These are phyloP conservation scores for Crotalus helleri DNA, from an alignment of 2,113 vertebrate genomes.

Conservation along the genomic window DNA sequence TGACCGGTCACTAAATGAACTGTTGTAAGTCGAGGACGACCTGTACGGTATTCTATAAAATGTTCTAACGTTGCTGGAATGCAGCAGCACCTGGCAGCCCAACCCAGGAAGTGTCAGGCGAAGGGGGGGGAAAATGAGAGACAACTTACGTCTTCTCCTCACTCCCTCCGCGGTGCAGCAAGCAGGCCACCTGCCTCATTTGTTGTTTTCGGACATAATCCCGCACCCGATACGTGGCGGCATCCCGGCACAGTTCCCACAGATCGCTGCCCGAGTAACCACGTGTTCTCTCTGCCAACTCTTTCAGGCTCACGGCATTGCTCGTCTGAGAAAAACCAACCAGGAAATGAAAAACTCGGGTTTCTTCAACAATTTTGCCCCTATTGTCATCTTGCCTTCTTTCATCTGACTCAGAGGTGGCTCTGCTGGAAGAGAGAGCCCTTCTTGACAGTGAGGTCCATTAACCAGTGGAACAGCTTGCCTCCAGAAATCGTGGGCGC, in stretches of 20 bases:
- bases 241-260: constrained; percentile 75
- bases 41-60: background rate
- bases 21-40: too few species aligned
- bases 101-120: background rate
- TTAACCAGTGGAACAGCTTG: too few species aligned
- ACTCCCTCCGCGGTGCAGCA: constrained; percentile 58
- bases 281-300: constrained; percentile 71
- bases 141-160: constrained; percentile 61
- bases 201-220: constrained; percentile 78
- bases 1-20: too few species aligned
- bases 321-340: constrained; percentile 64
- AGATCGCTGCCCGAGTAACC: constrained; percentile 78
- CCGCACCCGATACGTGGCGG: constrained; percentile 73
- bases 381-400: background rate
- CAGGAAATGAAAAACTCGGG: background rate
- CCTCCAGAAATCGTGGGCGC: too few species aligned
- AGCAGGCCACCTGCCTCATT: constrained; percentile 73
- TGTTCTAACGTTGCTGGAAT: background rate
- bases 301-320: constrained; percentile 72
- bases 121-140: background rate
- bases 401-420: background rate
- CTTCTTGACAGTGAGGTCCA: too few species aligned
- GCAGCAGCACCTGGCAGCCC: background rate
- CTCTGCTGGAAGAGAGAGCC: too few species aligned
- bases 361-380: background rate